Evolutionary conservation across 2,888 invertebrate genomes (phyloP).

Genomic region (Caenorhabditis becei): DNA sequence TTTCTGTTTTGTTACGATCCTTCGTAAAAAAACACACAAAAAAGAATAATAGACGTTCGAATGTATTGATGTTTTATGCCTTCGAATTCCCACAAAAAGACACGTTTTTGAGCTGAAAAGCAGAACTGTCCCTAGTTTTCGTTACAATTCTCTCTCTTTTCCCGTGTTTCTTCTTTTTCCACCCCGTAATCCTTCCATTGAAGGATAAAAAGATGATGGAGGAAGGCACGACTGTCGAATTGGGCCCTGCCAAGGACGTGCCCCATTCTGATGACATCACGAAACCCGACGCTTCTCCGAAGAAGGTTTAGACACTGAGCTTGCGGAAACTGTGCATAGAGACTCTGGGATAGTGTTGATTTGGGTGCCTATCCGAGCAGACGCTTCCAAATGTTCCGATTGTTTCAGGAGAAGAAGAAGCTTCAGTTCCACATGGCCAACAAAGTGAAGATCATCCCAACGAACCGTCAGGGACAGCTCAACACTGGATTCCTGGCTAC

Average conservation of each 20-base stretch:
- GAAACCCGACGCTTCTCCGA: slow-evolving; percentile 34
- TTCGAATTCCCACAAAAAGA: background rate
- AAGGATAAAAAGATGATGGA: slow-evolving; percentile 48
- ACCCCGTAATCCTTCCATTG: slow-evolving; percentile 17
- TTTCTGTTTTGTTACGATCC: slow-evolving; percentile 6
- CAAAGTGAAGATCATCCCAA: slow-evolving; percentile 79
- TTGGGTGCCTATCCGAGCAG: background rate
- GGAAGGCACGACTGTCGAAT: slow-evolving; percentile 66
- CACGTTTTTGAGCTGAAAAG: background rate
- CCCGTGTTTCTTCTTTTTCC: slow-evolving; percentile 13
- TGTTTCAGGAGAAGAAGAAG: slow-evolving; percentile 71
- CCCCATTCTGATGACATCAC: slow-evolving; percentile 53
- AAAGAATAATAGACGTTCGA: background rate
- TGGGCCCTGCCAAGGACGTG: slow-evolving; percentile 66
- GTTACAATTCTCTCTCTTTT: slow-evolving; percentile 1
- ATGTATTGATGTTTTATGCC: slow-evolving; percentile 22
- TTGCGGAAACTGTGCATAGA: background rate
- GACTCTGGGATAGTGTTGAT: background rate
- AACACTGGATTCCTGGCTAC: slow-evolving; percentile 80
- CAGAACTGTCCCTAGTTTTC: background rate
- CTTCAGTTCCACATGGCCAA: slow-evolving; percentile 76
- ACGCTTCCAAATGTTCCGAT: background rate
- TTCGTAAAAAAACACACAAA: background rate
- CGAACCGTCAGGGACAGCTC: slow-evolving; percentile 78
- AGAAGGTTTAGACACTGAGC: slow-evolving; percentile 27